Evolutionary conservation across 2,113 vertebrate species (phyloP), one percentile per base, ranked within the genome.

Genomic region (Chrysochloris asiatica): DNA sequence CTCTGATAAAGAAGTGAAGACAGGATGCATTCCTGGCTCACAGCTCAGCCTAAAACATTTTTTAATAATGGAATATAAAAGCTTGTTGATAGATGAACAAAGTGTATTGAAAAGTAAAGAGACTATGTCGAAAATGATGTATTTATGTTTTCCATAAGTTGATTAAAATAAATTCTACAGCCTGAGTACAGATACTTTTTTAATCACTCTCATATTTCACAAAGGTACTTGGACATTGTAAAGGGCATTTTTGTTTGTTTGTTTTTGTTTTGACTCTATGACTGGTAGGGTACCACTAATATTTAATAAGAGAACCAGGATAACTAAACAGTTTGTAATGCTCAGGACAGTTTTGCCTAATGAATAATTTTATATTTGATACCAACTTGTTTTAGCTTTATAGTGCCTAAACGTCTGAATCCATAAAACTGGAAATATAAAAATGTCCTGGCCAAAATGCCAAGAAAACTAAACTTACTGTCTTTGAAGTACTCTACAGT

Each of bases 401-500:
- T 78, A 87, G 83, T 43, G 24, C 6, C 24, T 91, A 80, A 54
- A 6, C 81, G 81, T 93, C 16, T 67, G 84, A 78, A 73, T 0
- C 4, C 41, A 47, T 73, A 38, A 47, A 73, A 67, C 24, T 21
- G 1, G 1, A 8, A 67, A 3, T 50, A 59, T 59, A 69, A 61
- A 45, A 83, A 86, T 16, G 38, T 43, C 26, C 6, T 71, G 41
- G 36, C 65, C 26, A 52, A 80, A 80, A 45, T 90, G 30, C 4
- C 12, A 56, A 92, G 24, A 85, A 30, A 5, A 21, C 19, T 84
- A 47, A 91, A 73, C 43, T 83, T 82, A n/a, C 16, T 75, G 65
- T 72, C 59, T 76, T 85, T 91, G 73, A 88, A 63, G 17, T 88
- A 12, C n/a, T 94, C 71, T 78, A 67, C 4, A 93, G 54, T 78